Evolutionary conservation across 2,888 invertebrate species (phyloP).

Genomic region (Tanytarsus gracilentus): DNA sequence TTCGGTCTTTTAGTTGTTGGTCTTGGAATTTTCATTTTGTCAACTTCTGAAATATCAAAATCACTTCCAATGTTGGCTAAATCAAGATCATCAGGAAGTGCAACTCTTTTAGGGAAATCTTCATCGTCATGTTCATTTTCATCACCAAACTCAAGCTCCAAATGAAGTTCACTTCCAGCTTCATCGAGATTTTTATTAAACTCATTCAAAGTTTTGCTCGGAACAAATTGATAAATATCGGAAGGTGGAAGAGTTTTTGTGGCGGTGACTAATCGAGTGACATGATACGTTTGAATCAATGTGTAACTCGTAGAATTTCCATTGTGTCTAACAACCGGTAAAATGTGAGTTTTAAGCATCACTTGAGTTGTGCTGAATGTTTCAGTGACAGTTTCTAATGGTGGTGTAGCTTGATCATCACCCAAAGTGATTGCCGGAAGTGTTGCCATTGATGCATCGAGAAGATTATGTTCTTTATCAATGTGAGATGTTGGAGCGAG

Average conservation of each 20-base stretch:
- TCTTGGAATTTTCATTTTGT: conserved; percentile 50
- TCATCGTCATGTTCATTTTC: conserved; percentile 57
- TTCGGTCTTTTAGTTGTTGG: conserved; percentile 12
- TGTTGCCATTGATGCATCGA: conserved; percentile 74
- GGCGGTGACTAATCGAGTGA: conserved; percentile 79
- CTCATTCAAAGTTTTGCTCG: conserved; percentile 77
- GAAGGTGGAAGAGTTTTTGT: conserved; percentile 83
- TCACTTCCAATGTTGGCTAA: conserved; percentile 63
- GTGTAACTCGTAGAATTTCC: conserved; percentile 70
- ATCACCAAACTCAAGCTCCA: conserved; percentile 79
- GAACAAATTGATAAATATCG: conserved; percentile 78
- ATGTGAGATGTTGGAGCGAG: conserved; percentile 68
- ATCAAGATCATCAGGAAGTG: conserved; percentile 55
- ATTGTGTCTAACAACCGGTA: conserved; percentile 68
- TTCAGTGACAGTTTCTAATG: conserved; percentile 79
- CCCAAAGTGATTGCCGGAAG: conserved; percentile 69
- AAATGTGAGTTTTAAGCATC: conserved; percentile 77
- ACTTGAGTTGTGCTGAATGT: conserved; percentile 86
- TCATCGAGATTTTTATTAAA: conserved; percentile 81
- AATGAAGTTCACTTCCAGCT: conserved; percentile 76
- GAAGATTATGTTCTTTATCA: conserved; percentile 55
- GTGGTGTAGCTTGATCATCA: conserved; percentile 72
- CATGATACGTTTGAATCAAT: conserved; percentile 78
- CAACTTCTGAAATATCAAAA: conserved; percentile 61
- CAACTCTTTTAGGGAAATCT: conserved; percentile 41